Base-by-base conservation (phyloP, 2,888 invertebrate species). In the Ectobius pallidus region DNA sequence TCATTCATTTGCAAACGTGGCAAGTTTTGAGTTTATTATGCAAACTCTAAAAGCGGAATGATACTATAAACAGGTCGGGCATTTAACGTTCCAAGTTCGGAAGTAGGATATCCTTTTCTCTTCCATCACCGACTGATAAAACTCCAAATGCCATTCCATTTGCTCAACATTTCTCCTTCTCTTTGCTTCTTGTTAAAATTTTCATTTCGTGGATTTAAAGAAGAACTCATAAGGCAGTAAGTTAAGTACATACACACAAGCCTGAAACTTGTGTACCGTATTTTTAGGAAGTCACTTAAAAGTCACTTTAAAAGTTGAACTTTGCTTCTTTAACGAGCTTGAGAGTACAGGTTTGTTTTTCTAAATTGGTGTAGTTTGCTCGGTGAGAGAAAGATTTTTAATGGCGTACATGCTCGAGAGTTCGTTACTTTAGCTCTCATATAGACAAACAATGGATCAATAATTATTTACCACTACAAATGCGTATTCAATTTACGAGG, bases 291-390 rank as follows among this genome's bases (percentile, higher is more conserved):
- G 34, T 61, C 34, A 30, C 32, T 61, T 32, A 34, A 30, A 61
- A 61, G 20, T 30, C 61, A 32, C n/a, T 61, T 61, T 61, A n/a
- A 61, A 61, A 61, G 30, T 61, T 61, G 27, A 32, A 30, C 30
- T 27, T 61, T 61, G n/a, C n/a, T 61, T 27, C 32, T 61, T 61
- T 61, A 61, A 61, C 30, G 30, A 61, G 32, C 61, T 61, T 32
- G 32, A 61, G n/a, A n/a, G 30, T 18, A 32, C 61, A 61, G 61
- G 32, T 30, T 30, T 61, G 61, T 61, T 30, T 61, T 61, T 61
- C n/a, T 61, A 30, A 61, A 32, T 32, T 61, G 18, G n/a, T n/a
- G 32, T 30, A 61, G 16, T 32, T 61, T 32, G 30, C 61, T n/a
- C 7, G 18, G n/a, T 14, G 30, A 32, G 18, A 61, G n/a, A 30